Conservation (phyloP, 2,888 invertebrate species). For the Coelopa pilipes region DNA sequence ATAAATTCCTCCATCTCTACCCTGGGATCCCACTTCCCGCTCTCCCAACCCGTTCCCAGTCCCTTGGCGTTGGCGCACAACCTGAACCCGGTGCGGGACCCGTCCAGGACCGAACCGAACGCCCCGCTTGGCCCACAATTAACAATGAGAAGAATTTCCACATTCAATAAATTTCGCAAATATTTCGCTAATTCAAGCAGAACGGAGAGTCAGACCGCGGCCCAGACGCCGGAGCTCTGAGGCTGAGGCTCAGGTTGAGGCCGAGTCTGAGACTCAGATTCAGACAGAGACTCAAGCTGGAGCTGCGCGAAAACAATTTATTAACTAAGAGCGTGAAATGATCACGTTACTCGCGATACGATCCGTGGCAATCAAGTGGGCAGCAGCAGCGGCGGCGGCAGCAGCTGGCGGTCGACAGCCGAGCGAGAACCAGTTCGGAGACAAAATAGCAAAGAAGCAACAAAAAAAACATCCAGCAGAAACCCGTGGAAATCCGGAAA, state of each 20-base stretch:
- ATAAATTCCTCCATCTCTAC: constrained; percentile 11
- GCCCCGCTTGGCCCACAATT: constrained; percentile 3
- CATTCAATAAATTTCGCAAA: constrained; percentile 32
- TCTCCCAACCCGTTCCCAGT: background rate
- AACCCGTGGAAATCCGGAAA: constrained; percentile 17
- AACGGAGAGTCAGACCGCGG: constrained; percentile 9
- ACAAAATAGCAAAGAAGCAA: constrained; percentile 2
- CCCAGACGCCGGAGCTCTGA: too few relatives aligned
- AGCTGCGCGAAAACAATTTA: constrained; percentile 23
- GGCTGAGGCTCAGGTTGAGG: too few relatives aligned
- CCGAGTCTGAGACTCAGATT: too few relatives aligned
- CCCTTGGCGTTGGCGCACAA: background rate
- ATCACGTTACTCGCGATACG: constrained; percentile 33
- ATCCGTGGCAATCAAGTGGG: constrained; percentile 27
- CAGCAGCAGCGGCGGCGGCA: background rate
- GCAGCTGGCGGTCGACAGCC: too few relatives aligned
- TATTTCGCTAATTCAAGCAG: constrained; percentile 31
- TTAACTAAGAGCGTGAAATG: constrained; percentile 36
- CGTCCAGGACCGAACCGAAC: too few relatives aligned
- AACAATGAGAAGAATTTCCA: constrained; percentile 1
- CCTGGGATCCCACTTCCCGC: background rate
- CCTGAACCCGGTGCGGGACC: too few relatives aligned
- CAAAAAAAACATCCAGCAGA: background rate
- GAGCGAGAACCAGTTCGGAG: constrained; percentile 18
- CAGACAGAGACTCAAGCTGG: too few relatives aligned